Percentiles rank a stretch among this genome's conserved stretches.
These are phyloP conservation scores for Psittacus erithacus DNA, from an alignment of 2,113 vertebrate species.

Conservation along the genomic window DNA sequence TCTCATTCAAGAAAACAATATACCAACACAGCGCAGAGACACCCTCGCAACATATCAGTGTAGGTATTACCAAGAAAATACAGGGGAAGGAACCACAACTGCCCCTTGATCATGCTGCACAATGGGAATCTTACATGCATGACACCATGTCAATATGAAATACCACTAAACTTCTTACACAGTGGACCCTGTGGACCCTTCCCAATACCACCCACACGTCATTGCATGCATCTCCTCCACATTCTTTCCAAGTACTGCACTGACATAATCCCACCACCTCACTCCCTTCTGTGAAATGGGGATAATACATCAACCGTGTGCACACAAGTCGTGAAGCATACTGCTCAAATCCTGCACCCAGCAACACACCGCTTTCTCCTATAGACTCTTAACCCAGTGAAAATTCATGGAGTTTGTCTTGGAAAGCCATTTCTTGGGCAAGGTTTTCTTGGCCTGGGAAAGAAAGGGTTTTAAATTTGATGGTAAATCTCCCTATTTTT, in stretches of 20 bases:
- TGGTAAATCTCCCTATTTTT: background rate
- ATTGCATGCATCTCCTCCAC: background rate
- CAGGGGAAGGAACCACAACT: background rate
- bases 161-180: background rate
- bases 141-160: background rate
- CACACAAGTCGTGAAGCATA: background rate
- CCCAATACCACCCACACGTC: background rate
- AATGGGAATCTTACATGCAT: rapidly evolving
- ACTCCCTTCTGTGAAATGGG: background rate
- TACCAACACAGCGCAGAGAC: background rate
- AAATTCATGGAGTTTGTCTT: background rate
- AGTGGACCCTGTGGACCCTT: background rate
- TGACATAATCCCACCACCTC: background rate
- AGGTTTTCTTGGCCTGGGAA: background rate
- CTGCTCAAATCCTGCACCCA: background rate
- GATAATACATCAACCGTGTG: background rate
- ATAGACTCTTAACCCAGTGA: background rate
- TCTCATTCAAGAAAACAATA: background rate
- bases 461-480: background rate
- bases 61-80: background rate
- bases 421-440: background rate
- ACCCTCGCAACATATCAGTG: background rate
- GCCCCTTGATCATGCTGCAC: background rate
- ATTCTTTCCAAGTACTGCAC: background rate
- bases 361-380: background rate